Evolutionary conservation across 2,113 vertebrate genomes (phyloP).

Genomic region (Ceuthmochares aereus): DNA sequence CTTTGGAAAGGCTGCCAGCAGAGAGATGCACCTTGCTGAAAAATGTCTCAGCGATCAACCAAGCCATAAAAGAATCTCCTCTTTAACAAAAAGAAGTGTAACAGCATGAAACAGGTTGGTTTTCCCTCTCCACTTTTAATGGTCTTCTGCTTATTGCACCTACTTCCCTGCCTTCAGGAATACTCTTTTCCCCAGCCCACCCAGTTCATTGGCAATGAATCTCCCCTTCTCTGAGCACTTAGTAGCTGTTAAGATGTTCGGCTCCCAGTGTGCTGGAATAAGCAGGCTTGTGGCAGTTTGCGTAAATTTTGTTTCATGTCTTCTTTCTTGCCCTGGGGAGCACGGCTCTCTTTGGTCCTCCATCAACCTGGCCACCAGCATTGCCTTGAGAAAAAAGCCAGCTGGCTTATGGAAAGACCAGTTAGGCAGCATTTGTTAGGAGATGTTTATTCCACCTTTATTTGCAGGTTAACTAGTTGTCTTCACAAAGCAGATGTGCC

Average conservation of each 20-base stretch:
- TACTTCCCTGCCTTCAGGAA: background rate
- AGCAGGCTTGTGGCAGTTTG: background rate
- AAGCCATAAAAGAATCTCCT: background rate
- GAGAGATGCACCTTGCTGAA: background rate
- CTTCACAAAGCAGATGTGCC: background rate
- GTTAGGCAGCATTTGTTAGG: background rate
- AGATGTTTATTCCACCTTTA: conserved; percentile 31
- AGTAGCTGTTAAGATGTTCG: background rate
- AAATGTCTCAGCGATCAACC: background rate
- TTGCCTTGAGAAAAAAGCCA: background rate
- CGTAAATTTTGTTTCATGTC: accelerated
- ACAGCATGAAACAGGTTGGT: background rate
- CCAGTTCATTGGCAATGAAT: background rate
- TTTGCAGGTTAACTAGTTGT: conserved; percentile 12
- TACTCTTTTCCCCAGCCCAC: background rate
- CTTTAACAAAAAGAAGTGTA: background rate
- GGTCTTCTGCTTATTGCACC: background rate
- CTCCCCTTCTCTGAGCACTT: background rate
- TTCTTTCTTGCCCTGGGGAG: background rate
- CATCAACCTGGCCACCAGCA: background rate
- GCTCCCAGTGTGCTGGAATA: background rate
- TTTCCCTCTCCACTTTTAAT: background rate
- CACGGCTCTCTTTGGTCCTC: background rate
- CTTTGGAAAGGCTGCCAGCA: background rate
- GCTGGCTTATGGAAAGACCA: background rate